Conservation (phyloP, 1,140 invertebrate species). For the Augochlora pura region DNA sequence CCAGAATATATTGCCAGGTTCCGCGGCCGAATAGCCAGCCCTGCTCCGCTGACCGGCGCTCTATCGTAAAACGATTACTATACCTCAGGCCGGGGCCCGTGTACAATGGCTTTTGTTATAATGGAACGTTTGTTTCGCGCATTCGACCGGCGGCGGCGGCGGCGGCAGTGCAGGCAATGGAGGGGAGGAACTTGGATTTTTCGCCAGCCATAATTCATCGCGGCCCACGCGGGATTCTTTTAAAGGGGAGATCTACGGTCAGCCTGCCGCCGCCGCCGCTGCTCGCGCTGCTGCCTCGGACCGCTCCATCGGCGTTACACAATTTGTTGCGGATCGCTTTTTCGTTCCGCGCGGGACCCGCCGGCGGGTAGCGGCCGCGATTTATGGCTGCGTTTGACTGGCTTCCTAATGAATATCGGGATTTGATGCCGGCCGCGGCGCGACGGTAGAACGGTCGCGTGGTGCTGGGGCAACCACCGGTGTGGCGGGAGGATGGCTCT, state of each 20-base stretch:
- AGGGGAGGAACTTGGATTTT: slow-evolving; percentile 38
- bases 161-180: neutral
- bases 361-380: slow-evolving; percentile 13
- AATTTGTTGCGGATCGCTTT: slow-evolving; percentile 47
- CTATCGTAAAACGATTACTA: slow-evolving; percentile 53
- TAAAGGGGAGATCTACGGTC: slow-evolving; percentile 45
- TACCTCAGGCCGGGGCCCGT: slow-evolving; percentile 14
- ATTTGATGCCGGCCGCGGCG: neutral
- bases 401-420: slow-evolving; percentile 32
- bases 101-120: slow-evolving; percentile 54
- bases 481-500: neutral
- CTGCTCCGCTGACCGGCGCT: slow-evolving; percentile 15
- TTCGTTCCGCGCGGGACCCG: neutral
- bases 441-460: neutral
- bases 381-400: slow-evolving; percentile 33
- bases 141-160: slow-evolving; percentile 27
- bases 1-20: slow-evolving; percentile 40
- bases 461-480: neutral
- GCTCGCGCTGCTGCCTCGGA: neutral
- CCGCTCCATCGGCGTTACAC: slow-evolving; percentile 11
- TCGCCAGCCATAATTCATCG: slow-evolving; percentile 49
- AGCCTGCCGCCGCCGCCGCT: neutral
- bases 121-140: slow-evolving; percentile 52
- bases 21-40: slow-evolving; percentile 14
- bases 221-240: slow-evolving; percentile 45